Base-by-base conservation (phyloP, 2,888 invertebrate genomes). In the Zhengitettix transpicula region DNA sequence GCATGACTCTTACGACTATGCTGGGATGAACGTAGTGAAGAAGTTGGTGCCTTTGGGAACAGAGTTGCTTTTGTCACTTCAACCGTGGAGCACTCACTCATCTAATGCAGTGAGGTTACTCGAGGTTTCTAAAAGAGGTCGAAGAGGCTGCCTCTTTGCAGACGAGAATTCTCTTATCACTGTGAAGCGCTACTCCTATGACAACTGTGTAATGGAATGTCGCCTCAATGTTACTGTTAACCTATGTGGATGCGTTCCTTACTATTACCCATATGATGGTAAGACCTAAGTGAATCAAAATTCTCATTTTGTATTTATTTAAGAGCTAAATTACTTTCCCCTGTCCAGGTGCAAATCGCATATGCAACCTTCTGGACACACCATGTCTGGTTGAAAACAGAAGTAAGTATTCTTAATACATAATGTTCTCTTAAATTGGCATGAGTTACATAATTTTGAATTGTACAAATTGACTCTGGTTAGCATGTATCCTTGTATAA, bases 141-240 rank as follows among this genome's bases (percentile, higher is more conserved):
- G 55, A 40, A 14, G 52, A 17, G 75, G 79, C 53, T 87, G 86
- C 65, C 73, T 82, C 59, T 84, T 82, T 66, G 67, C 71, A 9
- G 71, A 80, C 56, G 85, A 86, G 75, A 68, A 57, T 5, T 61
- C 61, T 10, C 53, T 74, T 62, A 56, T 59, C 1, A 73, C 66
- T 65, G 73, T 70, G 66, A 71, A 64, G 68, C 72, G 74, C 9
- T 85, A 85, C 66, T 81, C 82, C 0, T 83, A 80, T 62, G 77
- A 80, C 63, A 86, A 86, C 68, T 86, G 86, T 65, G 74, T 84
- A 72, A 75, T 77, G 1, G 78, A 78, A 64, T 80, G 81, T 66
- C 76, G 81, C 44, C 72, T 78, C 15, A 68, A 71, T 51, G 68
- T 77, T 52, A 71, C 79, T 0, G 71, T 71, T 28, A 67, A 68